phyloP scores from a whole-genome alignment of 2,888 invertebrate genomes.

The Syrphus vitripennis region DNA sequence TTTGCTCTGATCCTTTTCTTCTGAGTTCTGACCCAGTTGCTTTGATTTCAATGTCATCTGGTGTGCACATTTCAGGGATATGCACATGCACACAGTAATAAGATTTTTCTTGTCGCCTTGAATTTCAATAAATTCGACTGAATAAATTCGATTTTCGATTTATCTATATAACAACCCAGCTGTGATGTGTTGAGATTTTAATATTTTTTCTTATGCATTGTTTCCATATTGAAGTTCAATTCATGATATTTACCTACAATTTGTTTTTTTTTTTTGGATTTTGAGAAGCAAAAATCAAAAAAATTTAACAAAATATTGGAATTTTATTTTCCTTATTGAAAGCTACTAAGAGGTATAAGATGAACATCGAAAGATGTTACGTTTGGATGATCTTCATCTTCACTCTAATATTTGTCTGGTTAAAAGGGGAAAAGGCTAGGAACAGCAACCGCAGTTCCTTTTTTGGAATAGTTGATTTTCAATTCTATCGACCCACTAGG shows the following conservation, averaged over 20 bases:
- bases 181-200: not conserved
- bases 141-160: constrained; percentile 7
- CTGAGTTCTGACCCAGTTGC: constrained; percentile 4
- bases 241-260: not conserved
- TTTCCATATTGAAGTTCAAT: not conserved
- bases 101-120: not conserved
- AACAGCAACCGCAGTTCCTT: no score
- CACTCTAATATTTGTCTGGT: no score
- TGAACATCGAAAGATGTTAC: no score
- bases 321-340: not conserved
- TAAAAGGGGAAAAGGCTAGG: no score
- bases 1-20: constrained; percentile 1
- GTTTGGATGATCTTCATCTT: no score
- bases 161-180: not conserved
- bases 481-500: no score
- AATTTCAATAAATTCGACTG: constrained; percentile 22
- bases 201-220: not conserved
- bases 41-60: constrained; percentile 21
- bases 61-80: not conserved
- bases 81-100: constrained; percentile 16
- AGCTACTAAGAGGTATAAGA: not conserved
- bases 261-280: not conserved
- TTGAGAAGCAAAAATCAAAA: not conserved
- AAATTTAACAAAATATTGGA: not conserved
- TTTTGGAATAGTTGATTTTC: no score